Base-by-base conservation (phyloP, 2,888 invertebrate genomes). In the Eubasilissa splendida region DNA sequence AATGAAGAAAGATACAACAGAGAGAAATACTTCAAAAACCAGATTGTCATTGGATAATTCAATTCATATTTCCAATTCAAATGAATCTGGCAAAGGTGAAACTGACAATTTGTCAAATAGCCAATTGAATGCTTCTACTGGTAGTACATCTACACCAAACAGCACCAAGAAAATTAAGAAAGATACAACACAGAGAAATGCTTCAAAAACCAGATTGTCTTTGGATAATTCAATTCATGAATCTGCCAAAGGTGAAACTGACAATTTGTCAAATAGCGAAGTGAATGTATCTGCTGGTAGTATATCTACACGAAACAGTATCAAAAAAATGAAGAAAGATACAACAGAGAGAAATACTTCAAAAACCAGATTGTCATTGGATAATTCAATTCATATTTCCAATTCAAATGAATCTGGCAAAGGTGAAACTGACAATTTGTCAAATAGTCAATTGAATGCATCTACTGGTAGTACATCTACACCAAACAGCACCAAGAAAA, bases 271-370 rank as follows among this genome's bases (percentile, higher is more conserved):
- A 1, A 42, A 42, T 42, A 42, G 11, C 10, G 31, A 33, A 5
- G 11, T 42, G 63, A 63, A 63, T 63, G 33, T 63, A 7, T 33
- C 63, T 33, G 63, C 63, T 63, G 63, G 63, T 42, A 63, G 33
- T 63, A 33, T 63, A 33, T 63, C 63, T 12, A 63, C 63, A 63
- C 63, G 31, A 9, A 33, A 31, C 12, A 63, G 2, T 1, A 12
- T 11, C 42, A 63, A 63, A 63, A 33, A 33, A 63, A 12, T 42
- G 9, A 63, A 63, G 42, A 33, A 11, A 33, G 10, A 31, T 63
- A 10, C 42, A 11, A 31, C 63, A 12, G 33, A 33, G 63, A 33
- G 10, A 63, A 8, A 0, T 42, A 12, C 33, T 63, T 5, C 63
- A 11, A 63, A 63, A 4, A 31, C 31, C 33, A 63, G 63, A 31